A percentile compares a stretch with the other conserved stretches of the same genome.
Evolutionary conservation across 53 echinoderm and acorn worm species (phyloP).

Genomic region (Holothuria scabra): DNA sequence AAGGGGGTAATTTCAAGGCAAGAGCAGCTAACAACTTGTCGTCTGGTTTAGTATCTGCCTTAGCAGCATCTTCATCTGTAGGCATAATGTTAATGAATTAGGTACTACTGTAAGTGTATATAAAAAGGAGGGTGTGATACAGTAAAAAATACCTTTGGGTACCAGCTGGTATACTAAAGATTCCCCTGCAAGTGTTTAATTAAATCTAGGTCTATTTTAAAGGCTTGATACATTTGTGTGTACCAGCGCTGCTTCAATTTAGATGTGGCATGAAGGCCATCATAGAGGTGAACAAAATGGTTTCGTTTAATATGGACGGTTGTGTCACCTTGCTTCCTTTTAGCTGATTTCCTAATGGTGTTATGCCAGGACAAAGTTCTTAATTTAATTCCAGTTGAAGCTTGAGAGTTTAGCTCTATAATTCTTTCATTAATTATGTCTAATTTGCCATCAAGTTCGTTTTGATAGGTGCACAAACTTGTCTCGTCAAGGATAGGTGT

Average conservation of each 20-base stretch:
- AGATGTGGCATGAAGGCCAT: conserved; percentile 5
- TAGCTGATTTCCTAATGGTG: background rate
- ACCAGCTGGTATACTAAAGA: background rate
- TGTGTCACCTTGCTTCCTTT: background rate
- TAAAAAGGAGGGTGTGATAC: too few species aligned
- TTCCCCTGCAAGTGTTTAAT: too few species aligned
- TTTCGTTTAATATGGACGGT: too few species aligned
- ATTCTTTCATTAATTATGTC: background rate
- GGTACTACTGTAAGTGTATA: too few species aligned
- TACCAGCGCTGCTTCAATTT: background rate
- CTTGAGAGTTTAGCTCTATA: background rate
- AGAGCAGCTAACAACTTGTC: background rate
- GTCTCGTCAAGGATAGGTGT: background rate
- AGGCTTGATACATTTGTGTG: background rate
- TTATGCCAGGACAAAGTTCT: background rate
- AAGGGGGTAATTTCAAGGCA: conserved; percentile 32
- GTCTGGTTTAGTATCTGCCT: background rate
- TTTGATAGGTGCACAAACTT: background rate
- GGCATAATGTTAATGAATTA: background rate
- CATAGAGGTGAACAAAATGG: too few species aligned
- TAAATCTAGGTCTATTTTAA: too few species aligned
- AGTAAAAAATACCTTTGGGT: too few species aligned
- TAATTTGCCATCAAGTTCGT: background rate
- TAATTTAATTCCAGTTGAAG: background rate
- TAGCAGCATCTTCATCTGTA: background rate